Base-by-base conservation (phyloP, 2,888 invertebrate species). In the Didymodactylos carnosus region DNA sequence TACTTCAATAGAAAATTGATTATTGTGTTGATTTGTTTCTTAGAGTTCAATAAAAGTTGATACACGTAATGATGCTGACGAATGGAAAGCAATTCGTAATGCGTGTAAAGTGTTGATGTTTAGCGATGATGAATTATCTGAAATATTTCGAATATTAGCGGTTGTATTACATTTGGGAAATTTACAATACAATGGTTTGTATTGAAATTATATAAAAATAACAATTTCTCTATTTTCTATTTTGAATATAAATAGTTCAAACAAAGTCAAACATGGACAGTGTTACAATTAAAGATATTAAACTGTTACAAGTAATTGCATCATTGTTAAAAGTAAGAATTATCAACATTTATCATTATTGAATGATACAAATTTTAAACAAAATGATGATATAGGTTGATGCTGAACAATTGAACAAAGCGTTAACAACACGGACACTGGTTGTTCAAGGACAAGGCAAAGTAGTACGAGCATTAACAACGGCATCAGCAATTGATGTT, bases 131-230 rank as follows among this genome's bases (percentile, higher is more conserved):
- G 97, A 98, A 85, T 94, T 97, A 78, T 93, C 92, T 91, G 94
- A 95, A 81, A 91, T 98, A 77, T 86, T 95, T 76, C 94, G 91
- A 84, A 86, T 98, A 40, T 85, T 98, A 73, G 92, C 95, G 0
- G 91, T 94, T 2, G 86, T 99, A 3, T 84, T 98, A 39, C 97
- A 98, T 82, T 90, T 92, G 77, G 98, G 98, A 76, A 98, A 98
- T 81, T 91, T 98, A 51, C 91, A 92, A 83, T 97, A 94, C 81
- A 7, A 0, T 29, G 53, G 53, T 53, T 29, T 29, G 8, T 53
- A 29, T 53, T 29, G 5, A 6, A 29, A 29, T 16, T 7, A 3
- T 2, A 7, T 53, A 13, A 16, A 8, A 27, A 41, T 41, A 41
- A 5, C 7, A 41, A 43, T 23, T 49, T 8, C 3, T 49, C 3